Conservation (phyloP, 1,140 invertebrate species). For the Trachymyrmex septentrionalis region DNA sequence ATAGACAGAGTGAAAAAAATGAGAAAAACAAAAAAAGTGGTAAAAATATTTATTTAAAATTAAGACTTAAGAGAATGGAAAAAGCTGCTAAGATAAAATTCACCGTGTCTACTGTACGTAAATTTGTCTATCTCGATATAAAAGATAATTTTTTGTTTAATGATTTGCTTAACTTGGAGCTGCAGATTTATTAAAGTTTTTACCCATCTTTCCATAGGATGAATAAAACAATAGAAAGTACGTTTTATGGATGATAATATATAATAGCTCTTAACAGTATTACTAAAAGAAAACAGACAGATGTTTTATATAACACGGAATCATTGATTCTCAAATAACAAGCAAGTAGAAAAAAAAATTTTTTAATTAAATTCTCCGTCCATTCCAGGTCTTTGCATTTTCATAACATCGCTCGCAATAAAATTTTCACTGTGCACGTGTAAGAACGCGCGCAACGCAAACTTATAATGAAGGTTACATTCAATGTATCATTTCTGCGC, state of each 20-base stretch:
- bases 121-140: background rate
- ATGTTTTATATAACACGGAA: conserved; percentile 23
- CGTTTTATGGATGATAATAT: background rate
- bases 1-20: background rate
- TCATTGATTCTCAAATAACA: background rate
- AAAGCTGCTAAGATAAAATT: background rate
- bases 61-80: conserved; percentile 28
- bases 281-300: background rate
- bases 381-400: conserved; percentile 19
- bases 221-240: background rate
- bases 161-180: conserved; percentile 29
- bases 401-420: conserved; percentile 7
- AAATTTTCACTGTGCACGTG: conserved; percentile 27
- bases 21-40: conserved; percentile 1
- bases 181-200: background rate
- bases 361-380: conserved; percentile 53
- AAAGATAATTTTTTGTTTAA: conserved; percentile 28
- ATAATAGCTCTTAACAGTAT: conserved; percentile 1
- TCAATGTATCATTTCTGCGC: conserved; percentile 13
- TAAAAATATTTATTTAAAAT: conserved; percentile 58
- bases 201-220: background rate
- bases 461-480: conserved; percentile 32
- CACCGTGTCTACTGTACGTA: background rate
- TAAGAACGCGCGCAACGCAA: conserved; percentile 33
- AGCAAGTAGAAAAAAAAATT: background rate